phyloP scores from a whole-genome alignment of 1,140 invertebrate species.

The Batillaria attramentaria region DNA sequence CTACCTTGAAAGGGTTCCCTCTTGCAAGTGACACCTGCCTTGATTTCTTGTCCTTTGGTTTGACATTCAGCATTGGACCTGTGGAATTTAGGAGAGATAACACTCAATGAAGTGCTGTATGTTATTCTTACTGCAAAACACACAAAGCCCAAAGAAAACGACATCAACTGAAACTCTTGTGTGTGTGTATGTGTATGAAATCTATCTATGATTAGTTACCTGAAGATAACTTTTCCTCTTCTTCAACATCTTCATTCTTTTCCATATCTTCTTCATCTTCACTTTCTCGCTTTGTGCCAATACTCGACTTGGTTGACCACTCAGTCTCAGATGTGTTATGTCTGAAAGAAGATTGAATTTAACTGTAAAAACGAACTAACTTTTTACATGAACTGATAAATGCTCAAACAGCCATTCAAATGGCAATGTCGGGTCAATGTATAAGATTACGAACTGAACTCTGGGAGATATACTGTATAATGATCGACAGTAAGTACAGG shows the following conservation, averaged over 20 bases:
- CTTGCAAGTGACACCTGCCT: constrained; percentile 41
- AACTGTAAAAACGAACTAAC: background rate
- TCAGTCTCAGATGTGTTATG: constrained; percentile 26
- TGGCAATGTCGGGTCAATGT: too few species aligned
- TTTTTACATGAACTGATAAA: background rate
- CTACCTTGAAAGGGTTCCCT: constrained; percentile 64
- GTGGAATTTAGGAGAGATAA: constrained; percentile 4
- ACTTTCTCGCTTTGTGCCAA: background rate
- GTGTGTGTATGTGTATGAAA: too few species aligned
- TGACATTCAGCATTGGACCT: constrained; percentile 56
- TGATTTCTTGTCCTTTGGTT: constrained; percentile 44
- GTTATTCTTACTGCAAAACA: too few species aligned
- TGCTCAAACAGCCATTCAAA: too few species aligned
- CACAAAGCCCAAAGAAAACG: too few species aligned
- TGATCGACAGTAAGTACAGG: too few species aligned
- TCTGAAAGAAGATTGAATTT: background rate
- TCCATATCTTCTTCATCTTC: constrained; percentile 30
- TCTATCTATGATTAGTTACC: too few species aligned
- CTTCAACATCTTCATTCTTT: constrained; percentile 43
- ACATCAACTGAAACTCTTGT: too few species aligned
- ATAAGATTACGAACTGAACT: too few species aligned
- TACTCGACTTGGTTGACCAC: constrained; percentile 6
- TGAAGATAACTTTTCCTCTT: constrained; percentile 42
- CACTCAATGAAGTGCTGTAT: background rate
- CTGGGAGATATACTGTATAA: too few species aligned